These are phyloP conservation scores for Centruroides vittatus DNA, from an alignment of 1,140 invertebrate genomes.

Conservation along the genomic window DNA sequence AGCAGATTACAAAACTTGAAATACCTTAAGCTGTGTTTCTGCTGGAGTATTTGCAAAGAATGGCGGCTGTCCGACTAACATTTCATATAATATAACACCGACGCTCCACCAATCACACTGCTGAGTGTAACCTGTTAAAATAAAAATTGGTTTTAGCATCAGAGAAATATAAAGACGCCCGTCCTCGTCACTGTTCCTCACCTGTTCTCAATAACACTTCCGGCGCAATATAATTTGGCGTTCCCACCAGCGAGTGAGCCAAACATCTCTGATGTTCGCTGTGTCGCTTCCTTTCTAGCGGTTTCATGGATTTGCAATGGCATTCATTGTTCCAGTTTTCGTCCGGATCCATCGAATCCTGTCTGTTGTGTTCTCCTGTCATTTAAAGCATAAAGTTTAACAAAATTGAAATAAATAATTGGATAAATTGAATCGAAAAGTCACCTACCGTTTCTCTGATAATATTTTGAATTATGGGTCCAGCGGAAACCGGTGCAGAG, in stretches of 20 bases:
- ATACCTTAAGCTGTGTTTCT: conserved; percentile 91
- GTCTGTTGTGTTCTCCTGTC: conserved; percentile 66
- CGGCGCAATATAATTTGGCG: conserved; percentile 97
- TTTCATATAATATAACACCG: conserved; percentile 96
- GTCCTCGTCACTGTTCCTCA: neutral
- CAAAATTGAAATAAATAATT: neutral
- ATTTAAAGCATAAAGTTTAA: neutral
- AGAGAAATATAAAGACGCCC: neutral
- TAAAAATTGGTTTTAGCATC: too few relatives aligned
- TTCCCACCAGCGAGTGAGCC: conserved; percentile 95
- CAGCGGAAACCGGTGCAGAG: conserved; percentile 95
- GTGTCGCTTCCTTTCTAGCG: conserved; percentile 60
- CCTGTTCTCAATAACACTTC: conserved; percentile 75
- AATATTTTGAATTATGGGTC: conserved; percentile 99
- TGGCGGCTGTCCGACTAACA: conserved; percentile 93
- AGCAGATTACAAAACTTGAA: neutral
- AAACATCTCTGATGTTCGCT: conserved; percentile 82
- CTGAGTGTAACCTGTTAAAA: conserved; percentile 71
- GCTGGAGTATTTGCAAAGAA: conserved; percentile 82
- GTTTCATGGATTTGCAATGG: conserved; percentile 41
- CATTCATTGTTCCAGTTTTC: conserved; percentile 44
- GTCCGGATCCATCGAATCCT: conserved; percentile 92
- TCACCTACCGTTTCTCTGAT: conserved; percentile 75
- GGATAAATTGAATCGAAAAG: neutral
- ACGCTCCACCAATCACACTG: conserved; percentile 99